These are phyloP conservation scores for Calonectris borealis DNA, from an alignment of 2,113 vertebrate species.

Conservation along the genomic window DNA sequence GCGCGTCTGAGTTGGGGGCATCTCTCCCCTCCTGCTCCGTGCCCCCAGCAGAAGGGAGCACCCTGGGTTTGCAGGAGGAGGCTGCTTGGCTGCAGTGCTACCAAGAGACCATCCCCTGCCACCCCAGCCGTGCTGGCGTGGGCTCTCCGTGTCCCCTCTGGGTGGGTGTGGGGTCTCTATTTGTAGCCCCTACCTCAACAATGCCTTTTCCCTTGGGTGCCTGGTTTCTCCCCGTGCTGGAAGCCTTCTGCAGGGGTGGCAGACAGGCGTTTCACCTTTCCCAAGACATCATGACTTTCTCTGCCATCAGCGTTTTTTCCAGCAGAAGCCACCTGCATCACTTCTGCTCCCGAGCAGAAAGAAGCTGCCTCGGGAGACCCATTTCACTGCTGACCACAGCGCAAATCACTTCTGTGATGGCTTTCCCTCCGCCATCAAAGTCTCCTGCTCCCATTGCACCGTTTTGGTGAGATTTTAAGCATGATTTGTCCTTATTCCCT, in stretches of 20 bases:
- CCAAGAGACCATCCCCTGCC: not conserved
- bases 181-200: not conserved
- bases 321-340: not conserved
- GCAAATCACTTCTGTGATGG: not conserved
- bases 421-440: not conserved
- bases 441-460: not conserved
- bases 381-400: not conserved
- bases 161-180: not conserved
- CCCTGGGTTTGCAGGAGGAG: not conserved
- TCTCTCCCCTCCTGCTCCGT: not conserved
- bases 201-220: not conserved
- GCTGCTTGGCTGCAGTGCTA: not conserved
- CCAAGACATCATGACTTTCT: not conserved
- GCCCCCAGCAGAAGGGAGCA: not conserved
- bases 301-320: not conserved
- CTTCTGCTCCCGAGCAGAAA: not conserved
- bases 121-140: accelerated
- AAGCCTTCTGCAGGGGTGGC: not conserved
- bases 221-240: not conserved
- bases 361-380: not conserved
- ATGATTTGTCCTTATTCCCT: not conserved
- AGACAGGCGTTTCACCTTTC: not conserved
- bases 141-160: no score
- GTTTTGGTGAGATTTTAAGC: not conserved
- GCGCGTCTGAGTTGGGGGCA: not conserved